Conservation (phyloP, 2,113 vertebrate genomes). For the Arizona elegans region DNA sequence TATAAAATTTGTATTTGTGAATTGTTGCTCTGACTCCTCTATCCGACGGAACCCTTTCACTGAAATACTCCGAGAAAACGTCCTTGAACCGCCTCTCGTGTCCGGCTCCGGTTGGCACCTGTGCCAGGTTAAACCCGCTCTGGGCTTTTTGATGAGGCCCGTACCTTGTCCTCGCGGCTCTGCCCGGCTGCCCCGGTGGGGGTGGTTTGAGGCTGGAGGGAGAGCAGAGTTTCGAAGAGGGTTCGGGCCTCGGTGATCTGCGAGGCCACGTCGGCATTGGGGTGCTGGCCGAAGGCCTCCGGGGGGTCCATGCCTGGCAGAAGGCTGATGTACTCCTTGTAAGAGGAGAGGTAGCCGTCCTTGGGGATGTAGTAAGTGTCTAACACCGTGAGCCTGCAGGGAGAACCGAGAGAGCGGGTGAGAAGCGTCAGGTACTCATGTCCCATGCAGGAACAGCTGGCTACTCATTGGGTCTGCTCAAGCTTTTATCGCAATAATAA, state of each 20-base stretch:
- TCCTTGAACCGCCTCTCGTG: no score
- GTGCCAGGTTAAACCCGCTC: not conserved
- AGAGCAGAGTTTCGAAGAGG: constrained; percentile 83
- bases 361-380: constrained; percentile 77
- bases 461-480: not conserved
- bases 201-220: constrained; percentile 83
- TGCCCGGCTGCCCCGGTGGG: constrained; percentile 56
- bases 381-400: constrained; percentile 74
- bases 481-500: not conserved
- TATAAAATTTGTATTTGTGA: no score
- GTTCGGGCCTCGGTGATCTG: constrained; percentile 81
- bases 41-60: no score
- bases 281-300: constrained; percentile 85
- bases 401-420: no score
- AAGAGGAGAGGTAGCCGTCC: constrained; percentile 74
- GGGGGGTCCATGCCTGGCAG: constrained; percentile 79
- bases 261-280: constrained; percentile 83
- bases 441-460: not conserved
- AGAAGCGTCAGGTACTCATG: not conserved
- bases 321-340: constrained; percentile 74
- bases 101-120: no score
- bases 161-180: constrained; percentile 81
- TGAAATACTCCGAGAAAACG: no score
- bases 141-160: accelerated
- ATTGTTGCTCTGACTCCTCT: no score